Evolutionary conservation across 1,140 invertebrate genomes (phyloP), one percentile per base, ranked within the genome.

Genomic region (Ectropis grisescens): DNA sequence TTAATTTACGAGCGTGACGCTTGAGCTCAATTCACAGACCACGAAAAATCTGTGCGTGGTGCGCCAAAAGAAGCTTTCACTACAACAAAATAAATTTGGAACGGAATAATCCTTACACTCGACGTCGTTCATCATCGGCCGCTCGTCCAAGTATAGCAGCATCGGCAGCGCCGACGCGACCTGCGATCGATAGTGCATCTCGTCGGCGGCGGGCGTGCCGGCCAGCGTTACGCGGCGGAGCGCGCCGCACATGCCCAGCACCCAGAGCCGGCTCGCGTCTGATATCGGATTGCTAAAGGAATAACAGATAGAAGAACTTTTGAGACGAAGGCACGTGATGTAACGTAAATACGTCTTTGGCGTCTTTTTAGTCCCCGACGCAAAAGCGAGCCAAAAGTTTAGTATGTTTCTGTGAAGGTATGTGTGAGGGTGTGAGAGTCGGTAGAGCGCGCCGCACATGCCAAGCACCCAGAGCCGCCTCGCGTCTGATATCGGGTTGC

Each of bases 271-370:
- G 37, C 47, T 62, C 0, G 60, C 52, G 19, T 75, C 67, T 14
- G 58, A 47, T 54, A 75, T 58, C 4, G 67, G 70, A 34, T 81
- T 81, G 13, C 72, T 80, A 27, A n/a, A n/a, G n/a, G n/a, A n/a
- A n/a, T n/a, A n/a, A n/a, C n/a, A n/a, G n/a, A n/a, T n/a, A n/a
- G 6, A 41, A n/a, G n/a, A n/a, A n/a, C n/a, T n/a, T n/a, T n/a
- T n/a, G n/a, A n/a, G n/a, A n/a, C n/a, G n/a, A n/a, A n/a, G n/a
- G n/a, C n/a, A n/a, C n/a, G n/a, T n/a, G n/a, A n/a, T n/a, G n/a
- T n/a, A n/a, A n/a, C n/a, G n/a, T n/a, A n/a, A n/a, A n/a, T n/a
- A n/a, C n/a, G n/a, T n/a, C n/a, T n/a, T n/a, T n/a, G n/a, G n/a
- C n/a, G n/a, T n/a, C n/a, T n/a, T n/a, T n/a, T n/a, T n/a, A n/a